These are phyloP conservation scores for Pachliopta kotzebuea DNA, from an alignment of 2,888 invertebrate species.

Conservation along the genomic window DNA sequence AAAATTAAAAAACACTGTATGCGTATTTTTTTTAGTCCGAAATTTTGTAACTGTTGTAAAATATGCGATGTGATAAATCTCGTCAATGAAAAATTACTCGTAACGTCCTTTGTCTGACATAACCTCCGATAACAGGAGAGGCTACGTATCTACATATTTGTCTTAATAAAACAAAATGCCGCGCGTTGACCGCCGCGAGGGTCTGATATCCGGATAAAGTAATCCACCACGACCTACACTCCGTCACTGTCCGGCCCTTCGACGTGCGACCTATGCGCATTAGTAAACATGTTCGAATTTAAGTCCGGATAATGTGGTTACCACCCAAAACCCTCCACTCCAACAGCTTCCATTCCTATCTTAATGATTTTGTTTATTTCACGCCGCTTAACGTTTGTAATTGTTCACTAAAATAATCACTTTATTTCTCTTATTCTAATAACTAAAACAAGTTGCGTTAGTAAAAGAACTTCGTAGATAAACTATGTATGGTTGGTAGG, in stretches of 20 bases:
- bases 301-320: conserved; percentile 50
- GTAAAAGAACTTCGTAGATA: too few species aligned
- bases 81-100: conserved; percentile 24
- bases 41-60: conserved; percentile 18
- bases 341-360: conserved; percentile 35
- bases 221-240: conserved; percentile 46
- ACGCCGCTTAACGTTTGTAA: neutral
- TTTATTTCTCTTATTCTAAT: too few species aligned
- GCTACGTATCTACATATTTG: conserved; percentile 32
- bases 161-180: conserved; percentile 39
- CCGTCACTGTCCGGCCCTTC: conserved; percentile 67
- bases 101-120: conserved; percentile 16
- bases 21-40: neutral
- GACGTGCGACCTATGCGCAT: conserved; percentile 60
- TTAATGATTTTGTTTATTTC: conserved; percentile 14
- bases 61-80: conserved; percentile 18
- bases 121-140: conserved; percentile 27
- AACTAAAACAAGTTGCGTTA: too few species aligned
- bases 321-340: conserved; percentile 43
- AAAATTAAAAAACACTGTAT: neutral
- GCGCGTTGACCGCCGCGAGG: conserved; percentile 35
- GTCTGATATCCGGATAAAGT: conserved; percentile 31
- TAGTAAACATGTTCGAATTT: conserved; percentile 71
- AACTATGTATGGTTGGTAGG: too few species aligned
- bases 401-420: too few species aligned